Percentiles rank a stretch among this genome's conserved stretches.
Evolutionary conservation across 2,888 invertebrate species (phyloP).

Genomic region (Agrilus biguttatus): DNA sequence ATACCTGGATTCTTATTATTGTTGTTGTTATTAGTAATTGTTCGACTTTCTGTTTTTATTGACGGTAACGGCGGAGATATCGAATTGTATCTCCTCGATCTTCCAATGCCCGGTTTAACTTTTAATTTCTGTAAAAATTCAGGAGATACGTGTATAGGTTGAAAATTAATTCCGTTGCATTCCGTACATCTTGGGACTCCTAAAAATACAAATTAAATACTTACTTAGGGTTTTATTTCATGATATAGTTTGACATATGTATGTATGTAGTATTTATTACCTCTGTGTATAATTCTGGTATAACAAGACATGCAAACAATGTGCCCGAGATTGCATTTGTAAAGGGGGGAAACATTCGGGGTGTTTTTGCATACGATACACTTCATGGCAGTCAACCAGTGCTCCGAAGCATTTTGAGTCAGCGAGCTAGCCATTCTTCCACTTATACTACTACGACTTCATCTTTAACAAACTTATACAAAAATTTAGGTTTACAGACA

Average conservation of each 20-base stretch:
- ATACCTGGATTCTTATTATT: not conserved
- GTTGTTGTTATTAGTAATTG: not conserved
- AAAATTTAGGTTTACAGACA: too few species aligned
- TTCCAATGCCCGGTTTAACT: conserved; percentile 22
- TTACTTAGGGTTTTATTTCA: too few species aligned
- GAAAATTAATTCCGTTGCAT: conserved; percentile 13
- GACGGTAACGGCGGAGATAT: not conserved
- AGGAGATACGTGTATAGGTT: conserved; percentile 9
- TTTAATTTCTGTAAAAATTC: conserved; percentile 22
- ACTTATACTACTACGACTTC: too few species aligned
- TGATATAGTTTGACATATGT: conserved; percentile 3
- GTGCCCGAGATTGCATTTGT: conserved; percentile 22
- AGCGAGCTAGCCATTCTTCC: too few species aligned
- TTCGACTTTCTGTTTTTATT: conserved; percentile 3
- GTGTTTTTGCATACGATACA: conserved; percentile 22
- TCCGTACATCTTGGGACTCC: conserved; percentile 12
- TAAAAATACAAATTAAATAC: not conserved
- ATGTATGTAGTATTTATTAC: conserved; percentile 6
- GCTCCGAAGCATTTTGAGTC: conserved; percentile 9
- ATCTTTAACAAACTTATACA: too few species aligned
- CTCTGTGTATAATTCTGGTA: conserved; percentile 15
- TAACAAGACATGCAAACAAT: conserved; percentile 23
- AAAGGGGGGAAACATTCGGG: conserved; percentile 21
- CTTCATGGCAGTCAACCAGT: conserved; percentile 19
- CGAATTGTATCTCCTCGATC: conserved; percentile 17